A percentile compares a stretch with the other conserved stretches of the same genome.
phyloP scores from a whole-genome alignment of 2,797 vertebrate genomes.

The Chloroceryle amazona region DNA sequence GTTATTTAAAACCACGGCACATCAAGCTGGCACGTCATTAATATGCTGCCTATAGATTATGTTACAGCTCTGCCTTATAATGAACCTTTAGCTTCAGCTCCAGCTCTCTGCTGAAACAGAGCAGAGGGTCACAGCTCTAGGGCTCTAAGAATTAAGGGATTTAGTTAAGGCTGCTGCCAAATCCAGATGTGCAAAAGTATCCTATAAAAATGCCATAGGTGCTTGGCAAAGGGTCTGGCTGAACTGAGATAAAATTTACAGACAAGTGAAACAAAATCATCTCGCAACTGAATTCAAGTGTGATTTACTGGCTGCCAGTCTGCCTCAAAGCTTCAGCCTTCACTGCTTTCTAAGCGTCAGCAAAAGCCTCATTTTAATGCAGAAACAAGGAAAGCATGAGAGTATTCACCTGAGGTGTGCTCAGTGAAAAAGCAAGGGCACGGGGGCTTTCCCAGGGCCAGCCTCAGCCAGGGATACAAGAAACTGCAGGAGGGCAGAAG shows the following conservation, averaged over 20 bases:
- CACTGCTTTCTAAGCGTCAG: not conserved
- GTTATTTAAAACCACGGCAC: slow-evolving; percentile 73
- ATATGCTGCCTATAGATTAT: slow-evolving; percentile 41
- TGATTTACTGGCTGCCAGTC: not conserved
- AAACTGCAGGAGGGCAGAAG: not conserved
- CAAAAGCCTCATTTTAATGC: not conserved
- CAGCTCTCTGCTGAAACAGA: not conserved
- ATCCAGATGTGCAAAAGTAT: not conserved
- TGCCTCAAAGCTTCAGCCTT: not conserved
- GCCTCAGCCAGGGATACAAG: fast-evolving
- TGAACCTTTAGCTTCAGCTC: not conserved
- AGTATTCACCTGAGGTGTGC: not conserved
- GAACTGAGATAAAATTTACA: not conserved
- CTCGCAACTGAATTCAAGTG: not conserved
- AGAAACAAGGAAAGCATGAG: not conserved
- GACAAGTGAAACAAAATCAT: not conserved
- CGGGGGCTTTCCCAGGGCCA: not conserved
- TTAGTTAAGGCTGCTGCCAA: not conserved
- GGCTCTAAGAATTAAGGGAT: not conserved
- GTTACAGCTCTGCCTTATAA: slow-evolving; percentile 60
- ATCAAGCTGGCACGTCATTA: slow-evolving; percentile 17
- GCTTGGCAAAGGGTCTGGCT: not conserved
- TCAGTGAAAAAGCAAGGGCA: fast-evolving
- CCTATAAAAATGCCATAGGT: not conserved
- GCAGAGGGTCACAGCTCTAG: not conserved